These are phyloP conservation scores for Pristiophorus japonicus DNA, from an alignment of 2,113 vertebrate genomes.

Conservation along the genomic window DNA sequence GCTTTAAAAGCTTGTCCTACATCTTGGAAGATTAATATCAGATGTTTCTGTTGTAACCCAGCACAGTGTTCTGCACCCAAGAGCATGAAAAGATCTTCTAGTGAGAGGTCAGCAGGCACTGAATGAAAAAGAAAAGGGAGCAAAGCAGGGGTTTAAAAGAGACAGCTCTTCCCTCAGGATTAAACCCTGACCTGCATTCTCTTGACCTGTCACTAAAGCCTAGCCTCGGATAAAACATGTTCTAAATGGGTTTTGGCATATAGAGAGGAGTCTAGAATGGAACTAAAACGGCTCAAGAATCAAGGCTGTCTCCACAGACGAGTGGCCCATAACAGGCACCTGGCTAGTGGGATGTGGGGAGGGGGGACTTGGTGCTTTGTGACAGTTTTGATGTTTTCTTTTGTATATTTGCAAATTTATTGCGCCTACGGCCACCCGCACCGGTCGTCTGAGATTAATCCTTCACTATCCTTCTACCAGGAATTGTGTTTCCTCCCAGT, in stretches of 20 bases:
- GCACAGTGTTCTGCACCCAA: neutral
- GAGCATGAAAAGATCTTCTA: neutral
- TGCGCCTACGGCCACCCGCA: neutral
- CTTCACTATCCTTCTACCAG: neutral
- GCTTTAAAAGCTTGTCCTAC: neutral
- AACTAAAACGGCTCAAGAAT: neutral
- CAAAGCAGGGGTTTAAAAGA: neutral
- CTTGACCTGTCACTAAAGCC: slow-evolving; percentile 10
- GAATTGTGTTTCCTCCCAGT: neutral
- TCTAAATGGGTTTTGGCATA: neutral
- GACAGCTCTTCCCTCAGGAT: neutral
- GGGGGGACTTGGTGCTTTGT: neutral
- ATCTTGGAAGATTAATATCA: slow-evolving; percentile 20
- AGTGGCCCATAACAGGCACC: neutral
- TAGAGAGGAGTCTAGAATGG: neutral
- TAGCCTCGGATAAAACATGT: slow-evolving; percentile 6
- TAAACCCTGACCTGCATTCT: slow-evolving; percentile 11
- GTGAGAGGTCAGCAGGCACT: neutral
- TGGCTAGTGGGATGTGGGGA: neutral
- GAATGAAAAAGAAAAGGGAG: neutral
- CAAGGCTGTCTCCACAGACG: neutral
- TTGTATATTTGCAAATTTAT: neutral
- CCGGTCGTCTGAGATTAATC: neutral
- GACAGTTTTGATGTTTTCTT: neutral
- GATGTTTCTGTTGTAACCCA: neutral